Evolutionary conservation across 2,888 invertebrate genomes (phyloP).

Genomic region (Lycocerus yunnanus): DNA sequence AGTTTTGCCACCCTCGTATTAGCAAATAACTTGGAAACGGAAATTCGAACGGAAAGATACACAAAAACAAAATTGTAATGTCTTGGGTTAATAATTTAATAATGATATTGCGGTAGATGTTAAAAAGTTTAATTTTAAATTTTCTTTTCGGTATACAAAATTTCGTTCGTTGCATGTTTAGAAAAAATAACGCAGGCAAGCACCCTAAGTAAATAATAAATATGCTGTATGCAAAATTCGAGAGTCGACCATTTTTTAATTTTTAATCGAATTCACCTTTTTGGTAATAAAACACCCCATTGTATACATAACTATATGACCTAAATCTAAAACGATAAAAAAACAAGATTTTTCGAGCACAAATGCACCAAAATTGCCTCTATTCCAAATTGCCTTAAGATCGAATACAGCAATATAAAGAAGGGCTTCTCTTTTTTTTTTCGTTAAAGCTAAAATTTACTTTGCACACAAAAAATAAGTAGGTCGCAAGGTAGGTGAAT

Average conservation of each 20-base stretch:
- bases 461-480: constrained; percentile 43
- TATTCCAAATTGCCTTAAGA: constrained; percentile 16
- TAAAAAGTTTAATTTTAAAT: too few species aligned
- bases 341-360: constrained; percentile 17
- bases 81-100: background rate
- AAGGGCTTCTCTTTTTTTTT: constrained; percentile 33
- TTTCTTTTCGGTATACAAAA: background rate
- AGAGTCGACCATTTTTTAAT: background rate
- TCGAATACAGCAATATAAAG: constrained; percentile 20
- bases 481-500: constrained; percentile 44
- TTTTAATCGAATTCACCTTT: background rate
- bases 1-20: constrained; percentile 23
- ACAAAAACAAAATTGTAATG: background rate
- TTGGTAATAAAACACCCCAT: constrained; percentile 1
- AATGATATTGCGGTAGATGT: too few species aligned
- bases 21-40: constrained; percentile 14
- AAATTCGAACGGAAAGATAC: background rate
- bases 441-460: constrained; percentile 40
- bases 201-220: background rate
- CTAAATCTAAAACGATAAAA: constrained; percentile 20
- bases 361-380: constrained; percentile 17
- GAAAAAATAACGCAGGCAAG: background rate
- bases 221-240: background rate
- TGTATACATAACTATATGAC: constrained; percentile 8
- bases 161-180: too few species aligned